phyloP scores from a whole-genome alignment of 2,888 invertebrate genomes.

The Calameuta idolon region DNA sequence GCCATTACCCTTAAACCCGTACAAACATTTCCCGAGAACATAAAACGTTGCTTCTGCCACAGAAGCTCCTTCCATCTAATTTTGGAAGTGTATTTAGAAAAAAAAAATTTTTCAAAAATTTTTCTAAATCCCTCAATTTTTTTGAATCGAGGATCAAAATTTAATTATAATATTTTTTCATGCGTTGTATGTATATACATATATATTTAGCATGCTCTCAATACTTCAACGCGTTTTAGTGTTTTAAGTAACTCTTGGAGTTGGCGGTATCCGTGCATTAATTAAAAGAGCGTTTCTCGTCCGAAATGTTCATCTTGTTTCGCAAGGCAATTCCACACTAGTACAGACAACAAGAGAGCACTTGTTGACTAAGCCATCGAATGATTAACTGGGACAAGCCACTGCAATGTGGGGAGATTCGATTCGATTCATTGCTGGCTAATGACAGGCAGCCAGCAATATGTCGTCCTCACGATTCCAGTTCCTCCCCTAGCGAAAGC shows the following conservation, averaged over 20 bases:
- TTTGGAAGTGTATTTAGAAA: not conserved
- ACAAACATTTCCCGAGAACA: not conserved
- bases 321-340: not conserved
- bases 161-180: not conserved
- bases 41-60: not conserved
- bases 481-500: not conserved
- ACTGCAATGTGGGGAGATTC: conserved; percentile 9
- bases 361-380: conserved; percentile 8
- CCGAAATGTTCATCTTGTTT: not conserved
- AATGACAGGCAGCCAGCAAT: conserved; percentile 27
- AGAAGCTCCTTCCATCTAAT: not conserved
- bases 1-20: not conserved
- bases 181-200: no score
- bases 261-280: not conserved
- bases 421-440: conserved; percentile 23
- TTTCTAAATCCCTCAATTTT: not conserved
- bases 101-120: not conserved
- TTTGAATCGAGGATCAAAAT: not conserved
- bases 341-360: not conserved
- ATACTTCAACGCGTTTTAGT: not conserved
- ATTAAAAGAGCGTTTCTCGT: not conserved
- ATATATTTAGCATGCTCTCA: no score
- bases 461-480: conserved; percentile 20
- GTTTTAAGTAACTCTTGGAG: not conserved
- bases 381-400: conserved; percentile 10